Evolutionary conservation across 2,888 invertebrate species (phyloP).

Genomic region (Xanthia togata): DNA sequence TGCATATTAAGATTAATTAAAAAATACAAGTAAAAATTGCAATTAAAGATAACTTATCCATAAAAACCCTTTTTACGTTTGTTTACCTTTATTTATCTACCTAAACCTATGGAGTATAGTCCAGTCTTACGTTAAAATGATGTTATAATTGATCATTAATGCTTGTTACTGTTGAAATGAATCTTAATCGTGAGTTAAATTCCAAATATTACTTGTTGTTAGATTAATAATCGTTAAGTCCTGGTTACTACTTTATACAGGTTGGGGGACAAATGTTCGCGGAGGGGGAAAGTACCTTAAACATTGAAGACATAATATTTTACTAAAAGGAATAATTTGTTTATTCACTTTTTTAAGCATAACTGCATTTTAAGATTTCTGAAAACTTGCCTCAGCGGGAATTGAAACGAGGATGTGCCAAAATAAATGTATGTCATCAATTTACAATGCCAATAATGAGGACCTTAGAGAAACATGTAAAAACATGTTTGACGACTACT

Average conservation of each 20-base stretch:
- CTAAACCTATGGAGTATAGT: too few species aligned
- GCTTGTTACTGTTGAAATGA: background rate
- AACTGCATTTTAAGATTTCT: background rate
- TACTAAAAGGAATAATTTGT: background rate
- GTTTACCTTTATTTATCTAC: too few species aligned
- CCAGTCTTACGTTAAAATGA: background rate
- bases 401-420: background rate
- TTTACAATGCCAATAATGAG: background rate
- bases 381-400: background rate
- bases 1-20: background rate
- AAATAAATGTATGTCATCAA: background rate
- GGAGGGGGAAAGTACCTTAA: background rate
- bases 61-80: too few species aligned
- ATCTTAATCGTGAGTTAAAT: conserved; percentile 8
- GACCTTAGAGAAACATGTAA: background rate
- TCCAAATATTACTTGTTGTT: conserved; percentile 44
- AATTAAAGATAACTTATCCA: background rate
- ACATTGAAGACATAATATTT: background rate
- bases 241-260: conserved; percentile 7
- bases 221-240: conserved; percentile 10
- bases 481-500: too few species aligned
- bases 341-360: too few species aligned
- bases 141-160: background rate
- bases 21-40: background rate
- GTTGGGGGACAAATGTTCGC: background rate